These are phyloP conservation scores for Antennarius striatus DNA, from an alignment of 2,113 vertebrate species.

Conservation along the genomic window DNA sequence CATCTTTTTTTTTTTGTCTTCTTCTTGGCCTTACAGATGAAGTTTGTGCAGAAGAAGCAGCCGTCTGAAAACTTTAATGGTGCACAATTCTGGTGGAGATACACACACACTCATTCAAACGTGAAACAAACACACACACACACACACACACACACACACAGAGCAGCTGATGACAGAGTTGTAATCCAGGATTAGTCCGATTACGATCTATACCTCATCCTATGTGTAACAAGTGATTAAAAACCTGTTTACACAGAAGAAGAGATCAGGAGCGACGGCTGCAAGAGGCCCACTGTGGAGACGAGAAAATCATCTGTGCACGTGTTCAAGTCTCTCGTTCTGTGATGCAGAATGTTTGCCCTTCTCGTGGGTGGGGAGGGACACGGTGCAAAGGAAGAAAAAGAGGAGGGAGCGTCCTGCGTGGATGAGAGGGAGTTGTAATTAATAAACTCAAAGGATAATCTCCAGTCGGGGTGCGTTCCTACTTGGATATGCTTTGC, in stretches of 20 bases:
- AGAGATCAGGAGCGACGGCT: conserved; percentile 27
- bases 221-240: conserved; percentile 39
- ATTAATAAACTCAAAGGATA: conserved; percentile 62
- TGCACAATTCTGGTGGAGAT: neutral
- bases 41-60: too few relatives aligned
- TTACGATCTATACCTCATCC: conserved; percentile 47
- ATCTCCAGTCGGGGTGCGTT: conserved; percentile 35
- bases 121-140: conserved; percentile 19
- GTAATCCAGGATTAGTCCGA: conserved; percentile 66
- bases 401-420: conserved; percentile 15
- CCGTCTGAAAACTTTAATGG: too few relatives aligned
- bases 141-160: neutral
- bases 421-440: conserved; percentile 52
- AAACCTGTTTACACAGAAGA: conserved; percentile 26
- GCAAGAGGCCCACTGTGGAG: conserved; percentile 11
- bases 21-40: too few relatives aligned
- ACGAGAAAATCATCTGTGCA: conserved; percentile 37
- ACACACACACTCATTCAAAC: conserved; percentile 10
- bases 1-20: too few relatives aligned
- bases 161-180: conserved; percentile 20
- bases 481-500: conserved; percentile 34
- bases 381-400: neutral
- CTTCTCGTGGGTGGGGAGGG: conserved; percentile 1
- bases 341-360: conserved; percentile 27
- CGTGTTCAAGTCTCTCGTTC: conserved; percentile 22